Conservation (phyloP, 2,888 invertebrate genomes). For the Sericinus montela region DNA sequence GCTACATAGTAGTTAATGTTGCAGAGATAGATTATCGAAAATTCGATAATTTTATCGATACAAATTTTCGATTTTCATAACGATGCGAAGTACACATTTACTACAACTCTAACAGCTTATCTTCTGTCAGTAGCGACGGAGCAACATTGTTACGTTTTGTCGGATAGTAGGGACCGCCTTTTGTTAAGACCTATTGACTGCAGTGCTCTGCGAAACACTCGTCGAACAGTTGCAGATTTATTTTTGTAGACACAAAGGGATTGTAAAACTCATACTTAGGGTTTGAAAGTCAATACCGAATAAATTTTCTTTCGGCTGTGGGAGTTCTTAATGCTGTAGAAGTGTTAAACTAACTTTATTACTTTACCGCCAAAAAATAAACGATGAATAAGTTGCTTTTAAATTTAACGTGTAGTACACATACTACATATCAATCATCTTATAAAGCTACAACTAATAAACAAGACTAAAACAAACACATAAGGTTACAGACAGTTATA, state of each 20-base stretch:
- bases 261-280: slow-evolving; percentile 18
- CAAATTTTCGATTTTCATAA: background rate
- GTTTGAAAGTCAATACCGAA: slow-evolving; percentile 15
- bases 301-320: slow-evolving; percentile 4
- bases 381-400: no score
- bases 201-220: slow-evolving; percentile 13
- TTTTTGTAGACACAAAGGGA: slow-evolving; percentile 17
- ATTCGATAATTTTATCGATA: background rate
- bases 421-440: no score
- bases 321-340: background rate
- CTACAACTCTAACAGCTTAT: slow-evolving; percentile 13
- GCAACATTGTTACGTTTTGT: slow-evolving; percentile 20
- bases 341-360: background rate
- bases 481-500: no score
- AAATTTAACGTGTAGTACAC: no score
- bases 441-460: no score
- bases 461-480: no score
- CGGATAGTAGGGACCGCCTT: slow-evolving; percentile 16
- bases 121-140: slow-evolving; percentile 14
- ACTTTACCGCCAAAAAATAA: background rate
- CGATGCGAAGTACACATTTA: background rate
- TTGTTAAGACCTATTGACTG: slow-evolving; percentile 19
- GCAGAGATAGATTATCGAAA: no score
- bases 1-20: no score
- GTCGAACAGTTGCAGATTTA: slow-evolving; percentile 15